These are phyloP conservation scores for Trichonephila inaurata DNA, from an alignment of 1,140 invertebrate species.

Conservation along the genomic window DNA sequence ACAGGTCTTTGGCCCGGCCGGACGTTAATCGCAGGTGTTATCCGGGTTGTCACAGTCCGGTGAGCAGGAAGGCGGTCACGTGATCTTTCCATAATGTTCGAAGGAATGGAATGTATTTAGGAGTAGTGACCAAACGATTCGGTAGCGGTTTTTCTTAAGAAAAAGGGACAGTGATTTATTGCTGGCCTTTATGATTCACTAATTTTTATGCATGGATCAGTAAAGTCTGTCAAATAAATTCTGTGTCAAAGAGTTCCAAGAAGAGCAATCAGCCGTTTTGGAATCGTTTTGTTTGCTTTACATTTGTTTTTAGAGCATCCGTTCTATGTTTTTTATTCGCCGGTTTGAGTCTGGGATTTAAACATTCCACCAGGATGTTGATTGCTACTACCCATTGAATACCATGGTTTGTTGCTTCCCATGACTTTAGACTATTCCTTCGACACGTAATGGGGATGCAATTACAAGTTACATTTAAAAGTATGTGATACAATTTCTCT, in stretches of 20 bases:
- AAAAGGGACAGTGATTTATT: background rate
- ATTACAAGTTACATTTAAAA: no score
- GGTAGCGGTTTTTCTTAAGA: background rate
- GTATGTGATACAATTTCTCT: no score
- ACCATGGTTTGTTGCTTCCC: no score
- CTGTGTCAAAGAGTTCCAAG: background rate
- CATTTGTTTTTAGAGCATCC: background rate
- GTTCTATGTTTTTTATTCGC: background rate
- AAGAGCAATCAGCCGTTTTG: background rate
- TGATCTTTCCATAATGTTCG: slow-evolving; percentile 14
- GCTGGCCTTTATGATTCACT: background rate
- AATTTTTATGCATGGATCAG: background rate
- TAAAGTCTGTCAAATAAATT: background rate
- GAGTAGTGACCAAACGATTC: background rate
- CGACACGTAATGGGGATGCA: no score
- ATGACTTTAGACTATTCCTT: no score
- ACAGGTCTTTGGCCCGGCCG: slow-evolving; percentile 34
- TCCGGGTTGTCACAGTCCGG: slow-evolving; percentile 41
- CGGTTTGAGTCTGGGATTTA: no score
- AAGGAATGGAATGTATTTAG: background rate
- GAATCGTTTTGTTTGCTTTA: background rate
- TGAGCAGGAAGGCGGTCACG: background rate
- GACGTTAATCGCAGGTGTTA: slow-evolving; percentile 9
- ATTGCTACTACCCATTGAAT: no score
- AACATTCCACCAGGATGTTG: no score